A percentile compares a stretch with the other conserved stretches of the same genome.
Evolutionary conservation across 1,140 invertebrate species (phyloP).

Genomic region (Oncopodura yosiiana): DNA sequence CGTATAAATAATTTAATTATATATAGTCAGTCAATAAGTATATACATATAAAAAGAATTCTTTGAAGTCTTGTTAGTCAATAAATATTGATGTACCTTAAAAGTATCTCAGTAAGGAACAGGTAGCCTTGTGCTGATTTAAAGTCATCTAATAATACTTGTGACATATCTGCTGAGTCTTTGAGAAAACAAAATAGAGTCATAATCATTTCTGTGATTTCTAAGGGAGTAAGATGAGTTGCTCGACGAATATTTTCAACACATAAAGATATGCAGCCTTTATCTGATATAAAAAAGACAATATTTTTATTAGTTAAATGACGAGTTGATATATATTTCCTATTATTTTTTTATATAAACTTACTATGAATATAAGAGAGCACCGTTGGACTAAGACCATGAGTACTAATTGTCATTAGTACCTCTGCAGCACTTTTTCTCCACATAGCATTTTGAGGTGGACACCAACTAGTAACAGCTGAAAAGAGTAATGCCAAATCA

Average conservation of each 20-base stretch:
- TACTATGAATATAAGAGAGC: slow-evolving; percentile 94
- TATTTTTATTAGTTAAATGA: background rate
- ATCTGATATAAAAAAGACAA: slow-evolving; percentile 51
- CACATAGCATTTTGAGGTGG: slow-evolving; percentile 84
- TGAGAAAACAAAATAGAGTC: slow-evolving; percentile 93
- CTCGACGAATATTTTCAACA: slow-evolving; percentile 91
- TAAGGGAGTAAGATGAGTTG: slow-evolving; percentile 60
- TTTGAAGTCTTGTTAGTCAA: slow-evolving; percentile 3
- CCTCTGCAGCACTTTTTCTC: slow-evolving; percentile 93
- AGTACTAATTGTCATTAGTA: slow-evolving; percentile 86
- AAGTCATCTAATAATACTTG: slow-evolving; percentile 91
- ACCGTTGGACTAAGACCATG: slow-evolving; percentile 86
- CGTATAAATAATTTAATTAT: background rate
- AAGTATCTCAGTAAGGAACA: slow-evolving; percentile 87
- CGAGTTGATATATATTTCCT: background rate
- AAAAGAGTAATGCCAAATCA: slow-evolving; percentile 89
- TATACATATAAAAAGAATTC: slow-evolving; percentile 15
- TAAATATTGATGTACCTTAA: slow-evolving; percentile 60
- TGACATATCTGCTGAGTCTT: slow-evolving; percentile 95
- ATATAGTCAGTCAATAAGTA: background rate
- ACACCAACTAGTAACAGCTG: slow-evolving; percentile 91
- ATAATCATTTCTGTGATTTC: slow-evolving; percentile 98
- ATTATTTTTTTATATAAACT: slow-evolving; percentile 39
- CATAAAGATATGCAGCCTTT: slow-evolving; percentile 90
- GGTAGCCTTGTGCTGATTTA: slow-evolving; percentile 83